Evolutionary conservation across 2,888 invertebrate species (phyloP).

Genomic region (Acleris cristana): DNA sequence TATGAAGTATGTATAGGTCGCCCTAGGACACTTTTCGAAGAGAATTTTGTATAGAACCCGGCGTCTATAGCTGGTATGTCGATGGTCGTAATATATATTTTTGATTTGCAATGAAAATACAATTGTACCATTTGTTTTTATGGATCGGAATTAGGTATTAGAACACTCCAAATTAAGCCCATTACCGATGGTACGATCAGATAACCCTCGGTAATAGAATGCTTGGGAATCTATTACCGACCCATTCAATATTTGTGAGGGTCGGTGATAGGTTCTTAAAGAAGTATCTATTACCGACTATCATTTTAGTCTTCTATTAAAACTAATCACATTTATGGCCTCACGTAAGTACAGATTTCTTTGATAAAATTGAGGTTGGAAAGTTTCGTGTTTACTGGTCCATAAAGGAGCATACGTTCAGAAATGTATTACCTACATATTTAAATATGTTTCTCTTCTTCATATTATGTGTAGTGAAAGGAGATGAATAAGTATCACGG

Average conservation of each 20-base stretch:
- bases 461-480: no score
- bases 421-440: no score
- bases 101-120: constrained; percentile 1
- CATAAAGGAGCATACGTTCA: no score
- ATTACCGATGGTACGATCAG: not conserved
- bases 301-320: not conserved
- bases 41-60: no score
- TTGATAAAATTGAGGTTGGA: not conserved
- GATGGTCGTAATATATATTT: no score
- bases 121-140: not conserved
- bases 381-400: no score
- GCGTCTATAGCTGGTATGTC: no score
- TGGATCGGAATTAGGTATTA: not conserved
- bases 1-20: no score
- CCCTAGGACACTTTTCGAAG: no score
- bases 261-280: constrained; percentile 3
- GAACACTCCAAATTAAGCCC: constrained; percentile 1
- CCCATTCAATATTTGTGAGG: not conserved
- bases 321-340: not conserved
- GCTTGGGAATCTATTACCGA: no score
- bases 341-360: not conserved
- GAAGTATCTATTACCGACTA: not conserved
- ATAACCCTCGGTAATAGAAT: constrained; percentile 1
- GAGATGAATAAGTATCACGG: no score
- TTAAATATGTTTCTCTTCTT: no score